These are phyloP conservation scores for Chaenogobius annularis DNA, from an alignment of 2,113 vertebrate species.

Conservation along the genomic window DNA sequence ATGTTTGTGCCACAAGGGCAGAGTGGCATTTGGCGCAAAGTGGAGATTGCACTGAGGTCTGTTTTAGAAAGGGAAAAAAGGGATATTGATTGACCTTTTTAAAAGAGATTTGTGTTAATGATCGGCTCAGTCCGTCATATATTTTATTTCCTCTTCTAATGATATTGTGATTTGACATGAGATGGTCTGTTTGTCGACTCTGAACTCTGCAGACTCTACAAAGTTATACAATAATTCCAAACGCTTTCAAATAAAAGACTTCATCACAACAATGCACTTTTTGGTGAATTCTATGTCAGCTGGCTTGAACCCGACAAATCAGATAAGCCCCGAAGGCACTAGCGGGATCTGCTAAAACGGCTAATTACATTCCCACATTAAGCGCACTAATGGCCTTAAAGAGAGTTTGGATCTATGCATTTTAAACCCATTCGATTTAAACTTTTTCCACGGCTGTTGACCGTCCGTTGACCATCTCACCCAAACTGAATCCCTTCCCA, in stretches of 20 bases:
- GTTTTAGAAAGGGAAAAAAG: neutral
- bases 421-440: constrained; percentile 58
- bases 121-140: neutral
- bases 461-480: constrained; percentile 19
- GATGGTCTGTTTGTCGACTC: neutral
- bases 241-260: neutral
- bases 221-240: neutral
- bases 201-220: neutral
- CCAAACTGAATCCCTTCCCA: constrained; percentile 22
- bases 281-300: constrained; percentile 22
- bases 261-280: neutral
- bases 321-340: constrained; percentile 32
- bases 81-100: neutral
- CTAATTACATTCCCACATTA: constrained; percentile 52
- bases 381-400: constrained; percentile 34
- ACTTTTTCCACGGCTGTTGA: constrained; percentile 44
- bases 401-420: constrained; percentile 42
- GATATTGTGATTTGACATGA: neutral
- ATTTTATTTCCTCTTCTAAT: neutral
- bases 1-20: neutral
- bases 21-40: neutral
- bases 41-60: neutral
- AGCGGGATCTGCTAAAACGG: constrained; percentile 33
- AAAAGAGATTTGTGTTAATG: neutral
- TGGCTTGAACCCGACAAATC: constrained; percentile 51